These are phyloP conservation scores for Galbula dea DNA, from an alignment of 2,113 vertebrate genomes.

Conservation along the genomic window DNA sequence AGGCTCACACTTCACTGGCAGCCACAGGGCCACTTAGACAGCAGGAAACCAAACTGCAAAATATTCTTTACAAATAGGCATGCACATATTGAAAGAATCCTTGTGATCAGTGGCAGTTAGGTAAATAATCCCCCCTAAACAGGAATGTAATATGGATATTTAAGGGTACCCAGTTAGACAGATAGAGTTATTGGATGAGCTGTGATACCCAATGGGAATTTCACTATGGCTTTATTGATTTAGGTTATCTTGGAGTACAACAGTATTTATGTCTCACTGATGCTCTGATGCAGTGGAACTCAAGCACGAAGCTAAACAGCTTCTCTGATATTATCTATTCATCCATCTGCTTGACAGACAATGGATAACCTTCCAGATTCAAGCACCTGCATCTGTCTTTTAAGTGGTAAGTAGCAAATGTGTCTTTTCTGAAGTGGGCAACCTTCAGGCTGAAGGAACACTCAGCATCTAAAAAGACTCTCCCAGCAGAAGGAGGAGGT, in stretches of 20 bases:
- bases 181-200: not conserved
- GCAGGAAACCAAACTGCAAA: not conserved
- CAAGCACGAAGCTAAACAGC: not conserved
- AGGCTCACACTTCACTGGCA: not conserved
- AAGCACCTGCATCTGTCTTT: not conserved
- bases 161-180: not conserved
- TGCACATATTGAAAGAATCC: not conserved
- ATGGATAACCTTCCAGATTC: not conserved
- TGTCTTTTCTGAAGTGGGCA: not conserved
- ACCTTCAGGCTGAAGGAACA: not conserved
- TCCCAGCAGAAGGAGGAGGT: not conserved
- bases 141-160: not conserved
- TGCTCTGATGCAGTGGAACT: not conserved
- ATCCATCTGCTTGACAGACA: not conserved
- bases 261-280: not conserved
- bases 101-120: not conserved
- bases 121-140: not conserved
- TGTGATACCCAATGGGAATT: not conserved
- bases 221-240: not conserved
- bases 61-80: not conserved
- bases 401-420: not conserved
- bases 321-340: not conserved
- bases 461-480: not conserved
- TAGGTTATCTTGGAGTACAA: not conserved
- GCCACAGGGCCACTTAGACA: not conserved